These are phyloP conservation scores for Lethrus apterus DNA, from an alignment of 1,140 invertebrate genomes.

Conservation along the genomic window DNA sequence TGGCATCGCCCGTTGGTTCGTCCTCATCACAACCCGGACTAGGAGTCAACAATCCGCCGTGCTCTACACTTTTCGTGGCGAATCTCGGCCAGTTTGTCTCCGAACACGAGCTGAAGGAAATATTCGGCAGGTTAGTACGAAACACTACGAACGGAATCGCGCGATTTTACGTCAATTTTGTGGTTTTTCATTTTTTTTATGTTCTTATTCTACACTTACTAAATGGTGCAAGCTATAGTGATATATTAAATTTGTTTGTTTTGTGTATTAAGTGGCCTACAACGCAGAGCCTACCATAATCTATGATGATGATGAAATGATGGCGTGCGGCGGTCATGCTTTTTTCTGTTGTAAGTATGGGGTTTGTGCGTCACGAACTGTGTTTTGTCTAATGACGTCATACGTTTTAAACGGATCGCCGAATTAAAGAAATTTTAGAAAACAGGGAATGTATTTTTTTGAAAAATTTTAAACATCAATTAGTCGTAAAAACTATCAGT, in stretches of 20 bases:
- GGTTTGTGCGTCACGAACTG: too few species aligned
- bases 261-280: slow-evolving; percentile 17
- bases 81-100: slow-evolving; percentile 94
- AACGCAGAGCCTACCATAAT: slow-evolving; percentile 16
- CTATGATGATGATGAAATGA: slow-evolving; percentile 11
- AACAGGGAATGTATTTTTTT: too few species aligned
- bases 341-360: slow-evolving; percentile 12
- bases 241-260: slow-evolving; percentile 8
- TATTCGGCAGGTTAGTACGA: slow-evolving; percentile 84
- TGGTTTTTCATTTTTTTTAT: slow-evolving; percentile 1
- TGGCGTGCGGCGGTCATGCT: slow-evolving; percentile 1
- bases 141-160: not conserved
- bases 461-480: too few species aligned
- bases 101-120: slow-evolving; percentile 94
- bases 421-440: too few species aligned
- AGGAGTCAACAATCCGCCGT: slow-evolving; percentile 66
- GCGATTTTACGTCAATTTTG: not conserved
- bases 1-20: slow-evolving; percentile 81
- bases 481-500: too few species aligned
- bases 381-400: too few species aligned
- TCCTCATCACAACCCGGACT: slow-evolving; percentile 63
- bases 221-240: slow-evolving; percentile 27
- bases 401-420: too few species aligned
- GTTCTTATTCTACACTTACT: not conserved
- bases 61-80: slow-evolving; percentile 95